Base-by-base conservation (phyloP, 2,888 invertebrate genomes). In the Chydorus sphaericus region DNA sequence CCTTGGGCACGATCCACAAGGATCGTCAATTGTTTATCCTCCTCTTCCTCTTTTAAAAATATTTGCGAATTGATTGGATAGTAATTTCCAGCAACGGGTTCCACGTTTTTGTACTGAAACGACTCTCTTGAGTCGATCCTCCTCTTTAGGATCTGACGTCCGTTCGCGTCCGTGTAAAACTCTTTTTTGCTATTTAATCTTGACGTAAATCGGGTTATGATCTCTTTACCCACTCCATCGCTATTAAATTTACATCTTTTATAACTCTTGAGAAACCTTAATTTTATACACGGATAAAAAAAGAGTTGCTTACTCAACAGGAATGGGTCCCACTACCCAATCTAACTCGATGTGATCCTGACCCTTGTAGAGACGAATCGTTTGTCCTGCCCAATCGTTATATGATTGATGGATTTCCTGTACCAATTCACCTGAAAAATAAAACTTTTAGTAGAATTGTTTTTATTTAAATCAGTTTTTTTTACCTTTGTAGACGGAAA, bases 1-100 rank as follows among this genome's bases (percentile, higher is more conserved):
- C 91, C 91, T 71, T 89, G 81, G 0, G 89, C 77, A 52, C 90
- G 75, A 67, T 92, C 91, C 10, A 39, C 39, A 10, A 57, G 20
- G 14, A 57, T 16, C 18, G 39, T 48, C 6, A 53, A 38, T n/a
- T 39, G 36, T 23, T 23, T 58, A 62, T 65, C 80, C 71, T 26
- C 33, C 18, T 30, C 20, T 18, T 20, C 1, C 44, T 84, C 82
- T 26, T 31, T 56, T 11, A 58, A 51, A 36, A 31, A 56, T 14
- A 75, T 72, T 51, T 71, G 64, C 57, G 72, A 73, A 60, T 72
- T 75, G 50, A 77, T 67, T 1, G 77, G 77, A 62, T 73, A 77
- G 64, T 76, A 78, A 65, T 78, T 78, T 36, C 69, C 70, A 16
- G 73, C 64, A 7, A 71, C 64, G 14, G 70, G 69, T 60, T 73